Evolutionary conservation across 2,888 invertebrate species (phyloP), one percentile per base, ranked within the genome.

Genomic region (Dermolepida albohirtum): DNA sequence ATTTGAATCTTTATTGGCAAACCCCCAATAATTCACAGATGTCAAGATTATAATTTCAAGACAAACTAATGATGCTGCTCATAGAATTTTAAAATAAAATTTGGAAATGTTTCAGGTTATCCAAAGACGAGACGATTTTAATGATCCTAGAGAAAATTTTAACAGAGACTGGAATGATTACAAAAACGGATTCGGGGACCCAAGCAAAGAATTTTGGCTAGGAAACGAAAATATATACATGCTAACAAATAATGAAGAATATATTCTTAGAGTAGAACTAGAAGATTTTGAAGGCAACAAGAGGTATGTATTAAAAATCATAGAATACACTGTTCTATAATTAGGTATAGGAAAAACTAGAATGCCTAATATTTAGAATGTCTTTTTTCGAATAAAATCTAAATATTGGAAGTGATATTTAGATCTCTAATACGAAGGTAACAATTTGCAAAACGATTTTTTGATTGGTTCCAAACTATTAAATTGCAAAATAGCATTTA

Each of bases 141-240:
- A 94, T 0, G 89, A 94, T 17, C 93, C 94, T 0, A 87, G 94
- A 0, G 95, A 95, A 82, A 95, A 94, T 81, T 96, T 96, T 85
- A 95, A 95, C 82, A 86, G 94, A 1, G 95, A 95, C 82, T 96
- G 96, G 95, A 90, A 92, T 67, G 95, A 96, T 78, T 96, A 96
- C 83, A 95, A 95, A 81, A 95, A 95, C 79, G 96, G 96, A 0
- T 96, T 96, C 79, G 96, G 95, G 2, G 95, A 96, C 84, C 93
- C 95, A 0, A 90, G 90, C 73, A 91, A 93, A 79, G 95, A 96
- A 82, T 94, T 96, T 83, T 96, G 95, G 95, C 87, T 96, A 27
- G 96, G 96, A 62, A 96, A 96, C 79, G 95, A 96, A 82, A 96
- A 96, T 78, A 95, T 96, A 72, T 95, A 95, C 82, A 94, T 95